Conservation (phyloP, 2,113 vertebrate species). For the Octodon degus region DNA sequence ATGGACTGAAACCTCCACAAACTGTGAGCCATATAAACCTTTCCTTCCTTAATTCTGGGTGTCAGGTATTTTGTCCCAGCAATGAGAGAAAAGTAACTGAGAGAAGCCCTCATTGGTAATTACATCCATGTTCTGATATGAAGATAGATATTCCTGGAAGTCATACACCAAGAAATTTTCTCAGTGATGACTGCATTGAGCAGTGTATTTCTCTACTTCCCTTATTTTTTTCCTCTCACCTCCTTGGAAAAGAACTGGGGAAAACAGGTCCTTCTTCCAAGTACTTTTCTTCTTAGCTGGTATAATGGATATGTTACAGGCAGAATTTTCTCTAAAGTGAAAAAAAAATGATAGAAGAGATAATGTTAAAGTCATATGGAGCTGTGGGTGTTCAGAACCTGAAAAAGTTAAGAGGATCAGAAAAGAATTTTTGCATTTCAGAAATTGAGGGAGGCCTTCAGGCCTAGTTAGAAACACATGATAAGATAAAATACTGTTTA, state of each 20-base stretch:
- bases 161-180: background rate
- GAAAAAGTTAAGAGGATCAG: slow-evolving; percentile 47
- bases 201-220: background rate
- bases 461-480: background rate
- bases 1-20: no score
- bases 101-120: background rate
- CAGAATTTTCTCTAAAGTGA: slow-evolving; percentile 18
- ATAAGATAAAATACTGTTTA: background rate
- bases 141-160: background rate
- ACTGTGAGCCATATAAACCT: no score
- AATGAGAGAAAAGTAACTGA: no score
- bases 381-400: background rate
- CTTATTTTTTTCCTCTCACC: background rate
- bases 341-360: background rate
- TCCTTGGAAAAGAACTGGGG: slow-evolving; percentile 2
- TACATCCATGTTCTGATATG: background rate
- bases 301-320: background rate
- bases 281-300: background rate
- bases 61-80: no score
- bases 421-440: slow-evolving; percentile 44
- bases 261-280: background rate
- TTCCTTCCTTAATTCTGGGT: no score
- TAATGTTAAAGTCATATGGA: slow-evolving; percentile 17
- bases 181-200: background rate
- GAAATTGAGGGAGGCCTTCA: slow-evolving; percentile 2